Base-by-base conservation (phyloP, 1,140 invertebrate genomes). In the Theocolax elegans region DNA sequence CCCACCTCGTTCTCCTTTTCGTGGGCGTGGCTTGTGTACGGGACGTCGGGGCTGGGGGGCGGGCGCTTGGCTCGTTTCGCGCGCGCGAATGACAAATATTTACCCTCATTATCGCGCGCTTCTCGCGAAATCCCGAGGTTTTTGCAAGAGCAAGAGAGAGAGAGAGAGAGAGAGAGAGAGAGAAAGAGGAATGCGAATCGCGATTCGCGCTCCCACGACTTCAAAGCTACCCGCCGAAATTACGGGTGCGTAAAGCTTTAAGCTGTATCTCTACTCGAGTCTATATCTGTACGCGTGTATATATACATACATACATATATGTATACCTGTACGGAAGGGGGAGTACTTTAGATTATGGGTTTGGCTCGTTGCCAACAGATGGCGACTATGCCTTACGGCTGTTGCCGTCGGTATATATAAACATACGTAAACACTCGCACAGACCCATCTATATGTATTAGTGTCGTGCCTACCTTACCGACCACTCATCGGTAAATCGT, bases 391-490 rank as follows among this genome's bases (percentile, higher is more conserved):
- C 17, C 27, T 21, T 75, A 78, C 72, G 62, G 63, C 23, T 42
- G 59, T 71, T 35, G 10, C 69, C 29, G 77, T 67, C 74, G 81
- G 78, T 78, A 79, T 65, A 49, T 56, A 66, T 65, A 38, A 3
- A 3, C 56, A 65, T 66, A 54, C 23, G 72, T 27, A 12, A 13
- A 25, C n/a, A 19, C n/a, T n/a, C n/a, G n/a, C n/a, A n/a, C n/a
- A n/a, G n/a, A n/a, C n/a, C n/a, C n/a, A n/a, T n/a, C n/a, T n/a
- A n/a, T n/a, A n/a, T n/a, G n/a, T n/a, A n/a, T n/a, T n/a, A n/a
- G n/a, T 15, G 27, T 12, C 21, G 23, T 51, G 40, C 72, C 83
- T 84, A 69, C 76, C 67, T 82, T 84, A 81, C 81, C 85, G 82
- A 81, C 81, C 31, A 69, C 76, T 75, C 72, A 78, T 80, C 74